phyloP scores from a whole-genome alignment of 1,140 invertebrate genomes.

The Drosophila neocordata region DNA sequence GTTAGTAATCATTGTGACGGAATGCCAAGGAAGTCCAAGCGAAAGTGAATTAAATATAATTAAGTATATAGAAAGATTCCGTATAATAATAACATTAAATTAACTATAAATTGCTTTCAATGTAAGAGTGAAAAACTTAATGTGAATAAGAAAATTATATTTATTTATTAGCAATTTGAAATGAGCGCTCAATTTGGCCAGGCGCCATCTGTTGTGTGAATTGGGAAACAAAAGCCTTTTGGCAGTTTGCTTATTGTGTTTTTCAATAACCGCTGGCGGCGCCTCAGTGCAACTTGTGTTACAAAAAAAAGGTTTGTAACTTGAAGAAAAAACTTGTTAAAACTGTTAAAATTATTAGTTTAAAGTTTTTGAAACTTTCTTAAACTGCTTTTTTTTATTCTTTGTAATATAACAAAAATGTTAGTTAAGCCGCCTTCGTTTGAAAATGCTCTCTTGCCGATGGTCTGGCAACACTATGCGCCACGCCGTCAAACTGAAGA shows the following conservation, averaged over 20 bases:
- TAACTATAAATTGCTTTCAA: background rate
- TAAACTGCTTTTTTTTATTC: background rate
- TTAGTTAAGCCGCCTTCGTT: background rate
- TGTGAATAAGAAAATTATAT: background rate
- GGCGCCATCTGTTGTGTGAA: constrained; percentile 29
- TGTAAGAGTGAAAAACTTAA: background rate
- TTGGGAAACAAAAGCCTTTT: background rate
- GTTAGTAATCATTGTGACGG: background rate
- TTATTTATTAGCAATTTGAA: constrained; percentile 18
- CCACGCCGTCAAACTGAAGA: background rate
- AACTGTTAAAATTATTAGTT: no score
- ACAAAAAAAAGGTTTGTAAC: background rate
- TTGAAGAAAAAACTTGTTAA: background rate
- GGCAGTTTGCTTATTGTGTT: background rate
- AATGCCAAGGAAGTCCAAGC: background rate
- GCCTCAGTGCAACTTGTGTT: constrained; percentile 4
- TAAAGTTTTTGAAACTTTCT: no score
- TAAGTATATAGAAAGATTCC: background rate
- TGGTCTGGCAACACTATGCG: background rate
- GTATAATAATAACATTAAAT: background rate
- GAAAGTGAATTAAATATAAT: constrained; percentile 6
- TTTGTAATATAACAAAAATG: background rate
- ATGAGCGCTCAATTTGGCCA: constrained; percentile 7
- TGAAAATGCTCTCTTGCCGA: background rate
- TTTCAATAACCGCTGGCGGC: constrained; percentile 11